Conservation (phyloP, 2,797 vertebrate genomes). For the Ptychadena robeensis region DNA sequence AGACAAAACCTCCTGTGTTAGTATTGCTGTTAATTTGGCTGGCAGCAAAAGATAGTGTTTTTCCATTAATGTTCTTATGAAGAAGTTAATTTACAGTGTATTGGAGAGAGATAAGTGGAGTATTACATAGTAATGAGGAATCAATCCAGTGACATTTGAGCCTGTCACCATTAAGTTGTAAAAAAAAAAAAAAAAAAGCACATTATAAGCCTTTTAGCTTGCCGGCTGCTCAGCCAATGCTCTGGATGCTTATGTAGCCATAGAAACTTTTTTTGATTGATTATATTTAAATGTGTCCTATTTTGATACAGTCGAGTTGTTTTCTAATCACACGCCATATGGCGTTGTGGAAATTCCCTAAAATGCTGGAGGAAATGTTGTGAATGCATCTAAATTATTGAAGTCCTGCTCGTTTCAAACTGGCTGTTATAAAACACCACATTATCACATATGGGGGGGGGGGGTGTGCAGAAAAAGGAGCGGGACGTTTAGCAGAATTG, state of each 20-base stretch:
- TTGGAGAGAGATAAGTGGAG: not conserved
- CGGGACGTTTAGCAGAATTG: not conserved
- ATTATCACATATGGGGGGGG: not conserved
- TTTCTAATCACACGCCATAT: slow-evolving; percentile 34
- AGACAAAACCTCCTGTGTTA: too few species aligned
- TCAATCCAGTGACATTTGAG: not conserved
- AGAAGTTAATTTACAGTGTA: not conserved
- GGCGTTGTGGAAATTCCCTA: slow-evolving; percentile 47
- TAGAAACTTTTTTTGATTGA: slow-evolving; percentile 3
- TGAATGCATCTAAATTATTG: slow-evolving; percentile 51
- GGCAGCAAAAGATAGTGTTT: too few species aligned
- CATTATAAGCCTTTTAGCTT: not conserved
- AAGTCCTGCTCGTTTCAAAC: slow-evolving; percentile 9
- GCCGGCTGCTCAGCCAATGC: too few species aligned
- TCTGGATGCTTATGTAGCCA: not conserved
- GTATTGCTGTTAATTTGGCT: too few species aligned
- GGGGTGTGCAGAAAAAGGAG: not conserved
- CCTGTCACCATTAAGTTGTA: not conserved
- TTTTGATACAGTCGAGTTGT: slow-evolving; percentile 11
- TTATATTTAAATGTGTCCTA: slow-evolving; percentile 6
- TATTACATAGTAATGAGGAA: not conserved
- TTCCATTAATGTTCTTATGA: not conserved
- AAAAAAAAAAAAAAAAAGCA: not conserved
- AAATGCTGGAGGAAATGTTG: slow-evolving; percentile 51
- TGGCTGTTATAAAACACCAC: not conserved